Base-by-base conservation (phyloP, 2,113 vertebrate species). In the Hemichromis elongatus region DNA sequence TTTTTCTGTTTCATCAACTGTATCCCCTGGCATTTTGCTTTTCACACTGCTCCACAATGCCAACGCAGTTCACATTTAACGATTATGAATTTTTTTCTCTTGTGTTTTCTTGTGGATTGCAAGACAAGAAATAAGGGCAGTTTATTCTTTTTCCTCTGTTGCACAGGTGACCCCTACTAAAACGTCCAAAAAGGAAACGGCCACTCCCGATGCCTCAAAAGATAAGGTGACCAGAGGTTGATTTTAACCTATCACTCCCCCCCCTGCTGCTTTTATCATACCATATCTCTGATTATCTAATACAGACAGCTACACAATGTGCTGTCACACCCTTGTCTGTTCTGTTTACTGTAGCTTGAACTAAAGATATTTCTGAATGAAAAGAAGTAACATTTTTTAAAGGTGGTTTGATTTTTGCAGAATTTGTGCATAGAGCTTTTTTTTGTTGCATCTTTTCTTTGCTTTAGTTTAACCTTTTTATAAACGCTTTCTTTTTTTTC, bases 101-200 rank as follows among this genome's bases (percentile, higher is more conserved):
- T 42, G 57, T 30, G 55, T 45, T 73, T 7, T 68, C 4, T 4
- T 56, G 19, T 50, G 84, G 66, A 73, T 37, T 61, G 26, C 24
- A 6, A 42, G 2, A 73, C 24, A 47, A 73, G 30, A 75, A 50
- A 8, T 30, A 19, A 73, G 28, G 33, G 61, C 66, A 10, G 21
- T 33, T 81, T 5, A 52, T 87, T 81, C 80, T 79, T 40, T 77
- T 89, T 82, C 68, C 35, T 4, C 75, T 93, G 63, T 86, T 83
- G 54, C 61, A 18, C 93, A 96, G 96, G 95, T 93, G 85, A 84
- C 90, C 79, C 84, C 96, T 35, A 93, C 94, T 83, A 97, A 96
- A 94, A 84, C 94, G 18, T 59, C 94, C 91, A 97, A 96, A 95
- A 93, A 95, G 89, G 95, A 94, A 83, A 86, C 92, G 73, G 89